A percentile compares a stretch with the other conserved stretches of the same genome.
Evolutionary conservation across 2,113 vertebrate genomes (phyloP).

Genomic region (Daboia siamensis): DNA sequence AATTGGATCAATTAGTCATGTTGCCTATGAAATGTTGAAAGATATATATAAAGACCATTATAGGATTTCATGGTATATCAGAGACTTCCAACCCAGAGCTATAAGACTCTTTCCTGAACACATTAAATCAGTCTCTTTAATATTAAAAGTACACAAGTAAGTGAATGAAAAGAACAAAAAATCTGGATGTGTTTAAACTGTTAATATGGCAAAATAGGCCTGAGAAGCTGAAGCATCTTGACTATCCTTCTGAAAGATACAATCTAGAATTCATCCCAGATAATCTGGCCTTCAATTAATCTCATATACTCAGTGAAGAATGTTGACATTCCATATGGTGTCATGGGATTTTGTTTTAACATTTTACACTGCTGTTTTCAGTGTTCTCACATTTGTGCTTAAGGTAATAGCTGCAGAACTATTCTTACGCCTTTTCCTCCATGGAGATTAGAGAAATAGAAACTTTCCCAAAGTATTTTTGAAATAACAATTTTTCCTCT

Average conservation of each 20-base stretch:
- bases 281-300: not conserved
- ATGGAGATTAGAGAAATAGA: not conserved
- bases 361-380: slow-evolving; percentile 1
- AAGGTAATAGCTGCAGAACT: not conserved
- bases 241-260: not conserved
- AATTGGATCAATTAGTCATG: not conserved
- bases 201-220: not conserved
- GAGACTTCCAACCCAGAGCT: not conserved
- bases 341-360: not conserved
- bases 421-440: slow-evolving; percentile 1
- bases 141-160: not conserved
- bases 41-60: not conserved
- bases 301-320: not conserved
- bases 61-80: not conserved
- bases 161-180: not conserved
- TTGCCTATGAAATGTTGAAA: not conserved
- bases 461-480: not conserved
- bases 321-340: not conserved
- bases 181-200: not conserved
- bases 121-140: not conserved
- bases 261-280: not conserved
- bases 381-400: not conserved
- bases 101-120: not conserved
- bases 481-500: not conserved
- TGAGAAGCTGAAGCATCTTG: not conserved